Base-by-base conservation (phyloP, 1,140 invertebrate species). In the Drosophila nebulosa region DNA sequence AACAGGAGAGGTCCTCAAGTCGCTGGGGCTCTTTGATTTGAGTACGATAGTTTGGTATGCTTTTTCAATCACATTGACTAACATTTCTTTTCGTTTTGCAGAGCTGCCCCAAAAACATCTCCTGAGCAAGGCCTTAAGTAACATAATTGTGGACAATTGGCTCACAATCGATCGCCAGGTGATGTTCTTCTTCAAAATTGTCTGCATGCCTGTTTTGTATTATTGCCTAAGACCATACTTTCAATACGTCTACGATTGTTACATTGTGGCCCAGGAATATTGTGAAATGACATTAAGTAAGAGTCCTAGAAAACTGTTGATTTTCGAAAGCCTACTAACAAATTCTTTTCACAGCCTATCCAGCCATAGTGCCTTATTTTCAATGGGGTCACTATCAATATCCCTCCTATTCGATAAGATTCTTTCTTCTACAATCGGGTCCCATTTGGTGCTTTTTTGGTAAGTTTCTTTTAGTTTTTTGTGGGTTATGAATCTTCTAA, bases 131-230 rank as follows among this genome's bases (percentile, higher is more conserved):
- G 12, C 59, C 0, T 27, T 88, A 14, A 32, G 78, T 6, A 18
- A 55, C 0, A 88, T 83, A 22, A 21, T 88, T 32, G 27, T 60
- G 0, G 26, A 74, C 0, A 88, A 72, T 35, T 88, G 83, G 83
- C 5, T 50, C 26, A 21, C 56, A 0, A 88, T 88, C 2, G 64
- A 88, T 79, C 50, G 51, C 0, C 83, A 88, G 58, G 83, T 88
- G 0, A 88, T 88, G 78, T 89, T 88, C 32, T 88, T 88, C 26
- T 88, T 73, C 14, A 88, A 76, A 52, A 73, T 88, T 9, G 83
- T 88, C 22, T 76, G 68, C 36, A 83, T 88, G 84, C 83, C 83
- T 1, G 83, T 88, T 1, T 10, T 83, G 0, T 88, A 79, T 9
- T 88, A 88, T 27, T 62, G 51, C 0, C 6, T 79, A 51, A 53